Evolutionary conservation across 2,113 vertebrate genomes (phyloP), one percentile per base, ranked within the genome.

Genomic region (Ceyx cyanopectus): DNA sequence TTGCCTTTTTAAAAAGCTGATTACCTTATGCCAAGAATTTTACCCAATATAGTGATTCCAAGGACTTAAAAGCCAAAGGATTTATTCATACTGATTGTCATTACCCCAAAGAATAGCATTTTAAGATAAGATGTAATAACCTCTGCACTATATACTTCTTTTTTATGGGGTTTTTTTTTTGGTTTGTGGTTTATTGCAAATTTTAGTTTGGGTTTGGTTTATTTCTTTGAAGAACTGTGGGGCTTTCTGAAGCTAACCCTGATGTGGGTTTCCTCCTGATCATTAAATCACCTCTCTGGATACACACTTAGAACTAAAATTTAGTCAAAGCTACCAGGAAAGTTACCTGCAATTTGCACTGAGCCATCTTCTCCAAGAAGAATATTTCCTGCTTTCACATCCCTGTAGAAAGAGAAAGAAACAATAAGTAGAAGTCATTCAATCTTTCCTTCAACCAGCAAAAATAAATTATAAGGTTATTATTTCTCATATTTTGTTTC

Each of bases 321-420:
- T 87, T 62, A 66, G 34, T 51, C 56, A 78, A 66, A 74, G 30
- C 10, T 40, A 32, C 14, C 37, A 63, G 37, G 34, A 60, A 87
- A 86, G 45, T 98, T 98, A 99, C 99, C 99, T 98, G 99, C 99
- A 88, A 99, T 99, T 95, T 99, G 99, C 75, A 99, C 99, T 1
- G 99, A 99, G 93, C 99, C 99, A 89, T 99, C 99, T 68, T 99
- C 99, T 87, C 99, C 99, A 43, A 99, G 98, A 93, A 99, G 98
- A 97, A 99, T 99, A 96, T 99, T 99, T 96, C 99, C 99, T 93
- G 99, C 99, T 97, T 99, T 99, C 91, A 99, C 98, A 97, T 99
- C 99, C 97, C 99, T 99, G 97, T 45, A 85, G 94, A 61, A 80
- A 92, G 73, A 97, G 32, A 92, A 91, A 97, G 70, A 69, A 89